Evolutionary conservation across 1,140 invertebrate species (phyloP).

Genomic region (Penaeus chinensis): DNA sequence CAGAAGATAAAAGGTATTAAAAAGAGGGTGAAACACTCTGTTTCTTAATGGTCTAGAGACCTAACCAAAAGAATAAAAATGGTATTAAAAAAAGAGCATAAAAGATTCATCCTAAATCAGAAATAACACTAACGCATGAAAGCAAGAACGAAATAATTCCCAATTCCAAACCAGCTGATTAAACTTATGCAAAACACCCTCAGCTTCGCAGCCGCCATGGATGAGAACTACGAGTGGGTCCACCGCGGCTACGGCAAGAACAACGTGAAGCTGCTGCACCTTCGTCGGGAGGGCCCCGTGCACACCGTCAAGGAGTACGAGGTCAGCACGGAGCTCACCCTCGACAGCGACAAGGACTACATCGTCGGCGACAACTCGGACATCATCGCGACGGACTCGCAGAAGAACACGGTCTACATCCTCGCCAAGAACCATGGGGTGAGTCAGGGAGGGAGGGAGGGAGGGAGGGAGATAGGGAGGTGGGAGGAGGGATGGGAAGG

Average conservation of each 20-base stretch:
- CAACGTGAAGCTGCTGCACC: conserved; percentile 78
- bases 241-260: conserved; percentile 81
- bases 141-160: too few species aligned
- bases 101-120: too few species aligned
- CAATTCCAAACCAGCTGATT: too few species aligned
- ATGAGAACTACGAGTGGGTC: conserved; percentile 65
- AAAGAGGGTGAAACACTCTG: too few species aligned
- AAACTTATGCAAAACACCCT: background rate
- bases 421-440: conserved; percentile 80
- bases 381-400: conserved; percentile 79
- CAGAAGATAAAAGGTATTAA: too few species aligned
- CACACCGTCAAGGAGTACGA: conserved; percentile 80
- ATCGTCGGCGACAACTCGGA: conserved; percentile 68
- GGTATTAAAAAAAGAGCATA: too few species aligned
- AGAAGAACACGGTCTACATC: conserved; percentile 85
- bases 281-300: conserved; percentile 73
- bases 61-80: too few species aligned
- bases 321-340: conserved; percentile 78
- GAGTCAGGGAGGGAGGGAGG: conserved; percentile 32
- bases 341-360: conserved; percentile 78
- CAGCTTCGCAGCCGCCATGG: conserved; percentile 13
- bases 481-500: too few species aligned
- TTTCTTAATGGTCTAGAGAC: too few species aligned
- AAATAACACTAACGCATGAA: too few species aligned
- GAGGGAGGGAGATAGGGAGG: too few species aligned